Conservation (phyloP, 2,888 invertebrate species). For the Ophraella communa region DNA sequence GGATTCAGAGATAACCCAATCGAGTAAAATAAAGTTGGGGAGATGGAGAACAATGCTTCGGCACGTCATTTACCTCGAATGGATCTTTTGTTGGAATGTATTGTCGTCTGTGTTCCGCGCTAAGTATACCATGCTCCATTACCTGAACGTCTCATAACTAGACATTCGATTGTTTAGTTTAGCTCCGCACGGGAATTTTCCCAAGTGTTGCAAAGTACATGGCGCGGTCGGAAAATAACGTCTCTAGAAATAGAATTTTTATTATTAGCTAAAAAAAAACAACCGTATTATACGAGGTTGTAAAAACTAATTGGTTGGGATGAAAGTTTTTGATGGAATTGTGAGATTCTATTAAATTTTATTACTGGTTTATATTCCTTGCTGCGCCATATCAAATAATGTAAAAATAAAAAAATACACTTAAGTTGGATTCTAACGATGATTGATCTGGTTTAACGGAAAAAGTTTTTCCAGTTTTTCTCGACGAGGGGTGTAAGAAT, state of each 20-base stretch:
- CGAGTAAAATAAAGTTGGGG: background rate
- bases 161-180: background rate
- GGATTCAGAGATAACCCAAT: background rate
- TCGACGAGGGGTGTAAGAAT: constrained; percentile 11
- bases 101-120: background rate
- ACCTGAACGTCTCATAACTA: constrained; percentile 15
- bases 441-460: constrained; percentile 18
- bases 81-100: constrained; percentile 1
- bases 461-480: constrained; percentile 22
- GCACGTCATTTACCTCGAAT: constrained; percentile 3
- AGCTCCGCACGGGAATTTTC: background rate
- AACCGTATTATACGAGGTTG: too few species aligned
- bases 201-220: background rate
- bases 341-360: background rate
- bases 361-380: background rate
- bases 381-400: constrained; percentile 5
- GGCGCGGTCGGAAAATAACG: background rate
- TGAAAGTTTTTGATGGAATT: background rate
- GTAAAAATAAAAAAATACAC: constrained; percentile 10
- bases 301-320: background rate
- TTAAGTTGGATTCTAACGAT: constrained; percentile 8
- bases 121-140: constrained; percentile 23
- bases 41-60: background rate
- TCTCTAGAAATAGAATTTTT: background rate
- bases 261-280: background rate